Evolutionary conservation across 2,888 invertebrate genomes (phyloP), one percentile per base, ranked within the genome.

Genomic region (Byasa hedistus): DNA sequence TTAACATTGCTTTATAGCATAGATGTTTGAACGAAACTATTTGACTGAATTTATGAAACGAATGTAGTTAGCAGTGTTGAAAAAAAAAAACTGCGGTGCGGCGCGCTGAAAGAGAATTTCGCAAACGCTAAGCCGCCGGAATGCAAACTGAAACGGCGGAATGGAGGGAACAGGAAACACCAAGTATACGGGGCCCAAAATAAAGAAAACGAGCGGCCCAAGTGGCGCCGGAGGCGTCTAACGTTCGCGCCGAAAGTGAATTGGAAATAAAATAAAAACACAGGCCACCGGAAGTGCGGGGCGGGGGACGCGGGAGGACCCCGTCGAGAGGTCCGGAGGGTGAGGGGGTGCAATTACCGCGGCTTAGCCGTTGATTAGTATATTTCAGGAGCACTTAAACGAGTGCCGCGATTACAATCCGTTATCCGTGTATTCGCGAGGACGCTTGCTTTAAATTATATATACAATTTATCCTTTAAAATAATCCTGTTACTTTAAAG

Each of bases 171-270:
- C 70, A 71, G 73, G 73, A 73, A 75, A 76, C 73, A 76, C 76
- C 73, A 73, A 75, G 73, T 77, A 79, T 73, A 72, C 70, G 72
- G 70, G 73, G 71, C 76, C 76, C 75, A 76, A 76, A 79, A 79
- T 78, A 80, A 81, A 79, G 79, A 75, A 75, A 75, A 75, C 74
- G 77, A 39, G 72, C 76, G 76, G 57, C 66, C 70, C 75, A 84
- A 86, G 85, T 83, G 83, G 82, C 79, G 79, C 83, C 79, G 73
- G 75, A 72, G 80, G 86, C 84, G 81, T 81, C 82, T 85, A 84
- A 84, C 79, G 73, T 79, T 79, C 75, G 80, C 79, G 76, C 77
- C 76, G 71, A 77, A 77, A 79, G 77, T 77, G 80, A 81, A 82
- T 79, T 54, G 58, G 54, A 66, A 66, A 66, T 62, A 66, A 66